These are phyloP conservation scores for Nebria salina DNA, from an alignment of 2,888 invertebrate species.

Conservation along the genomic window DNA sequence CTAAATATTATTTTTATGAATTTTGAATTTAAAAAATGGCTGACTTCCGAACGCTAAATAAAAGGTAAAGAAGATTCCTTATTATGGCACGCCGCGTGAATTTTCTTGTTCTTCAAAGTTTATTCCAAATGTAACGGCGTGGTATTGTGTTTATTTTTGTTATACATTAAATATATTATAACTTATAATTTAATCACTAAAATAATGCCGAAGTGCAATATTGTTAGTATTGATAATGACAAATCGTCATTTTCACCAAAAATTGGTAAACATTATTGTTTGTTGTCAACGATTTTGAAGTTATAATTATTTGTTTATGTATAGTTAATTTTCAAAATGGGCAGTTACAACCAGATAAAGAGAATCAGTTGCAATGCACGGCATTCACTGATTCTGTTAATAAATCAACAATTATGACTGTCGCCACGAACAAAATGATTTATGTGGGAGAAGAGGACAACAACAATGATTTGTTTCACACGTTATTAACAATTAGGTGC, in stretches of 20 bases:
- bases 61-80: too few relatives aligned
- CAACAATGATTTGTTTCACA: constrained; percentile 53
- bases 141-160: constrained; percentile 1
- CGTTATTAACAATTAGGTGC: constrained; percentile 54
- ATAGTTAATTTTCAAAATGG: constrained; percentile 57
- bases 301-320: constrained; percentile 41
- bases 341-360: constrained; percentile 51
- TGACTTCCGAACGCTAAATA: too few relatives aligned
- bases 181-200: neutral
- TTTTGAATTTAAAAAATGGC: too few relatives aligned
- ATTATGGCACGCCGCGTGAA: too few relatives aligned
- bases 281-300: constrained; percentile 7
- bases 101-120: too few relatives aligned
- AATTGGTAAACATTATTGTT: constrained; percentile 18
- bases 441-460: constrained; percentile 53
- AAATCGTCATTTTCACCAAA: constrained; percentile 23
- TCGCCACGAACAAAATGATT: constrained; percentile 53
- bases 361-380: constrained; percentile 51
- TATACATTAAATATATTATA: neutral
- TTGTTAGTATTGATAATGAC: constrained; percentile 24
- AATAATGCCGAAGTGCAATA: constrained; percentile 21
- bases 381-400: constrained; percentile 50
- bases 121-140: neutral
- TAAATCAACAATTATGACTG: constrained; percentile 50
- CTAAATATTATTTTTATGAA: too few relatives aligned